Base-by-base conservation (phyloP, 2,888 invertebrate genomes). In the Oxytorus armatus region DNA sequence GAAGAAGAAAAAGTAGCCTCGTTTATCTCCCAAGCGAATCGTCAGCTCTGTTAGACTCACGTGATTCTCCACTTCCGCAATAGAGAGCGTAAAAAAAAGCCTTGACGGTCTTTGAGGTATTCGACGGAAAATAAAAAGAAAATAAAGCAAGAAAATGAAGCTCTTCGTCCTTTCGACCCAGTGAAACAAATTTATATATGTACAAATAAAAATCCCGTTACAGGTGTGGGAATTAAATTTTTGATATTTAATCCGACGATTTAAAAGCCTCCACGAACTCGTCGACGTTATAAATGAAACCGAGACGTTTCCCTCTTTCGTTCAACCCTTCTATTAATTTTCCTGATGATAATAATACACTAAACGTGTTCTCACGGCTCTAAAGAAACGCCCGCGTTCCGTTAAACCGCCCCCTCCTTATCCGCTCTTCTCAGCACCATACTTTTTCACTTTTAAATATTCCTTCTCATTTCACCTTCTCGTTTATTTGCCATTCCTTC, bases 271-370 rank as follows among this genome's bases (percentile, higher is more conserved):
- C 39, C 36, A n/a, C 39, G 2, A 11, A 51, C 23, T 51, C 23
- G 11, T 44, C 66, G 21, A 14, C 29, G 21, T 39, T n/a, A 29
- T n/a, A 5, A n/a, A 47, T 49, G 16, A 51, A 57, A 59, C 18
- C 59, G 36, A 36, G 14, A 16, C 39, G 51, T 33, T 53, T 39
- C 14, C 49, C 36, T 23, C 44, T 33, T 49, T 33, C 42, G n/a
- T n/a, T 44, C 57, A 57, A 65, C 73, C 73, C 72, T 57, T 74
- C 42, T 77, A 44, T 18, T n/a, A 47, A 69, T 77, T 74, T 74
- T 14, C 57, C 29, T 73, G 74, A 81, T 73, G 74, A 81, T 61
- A 65, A 78, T 25, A 73, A 36, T 44, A 42, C 8, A 21, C 59
- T 8, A 11, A 23, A 51, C 18, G 69, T n/a, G 47, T 72, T 78